Evolutionary conservation across 2,888 invertebrate genomes (phyloP), one percentile per base, ranked within the genome.

Genomic region (Resseliella maxima): DNA sequence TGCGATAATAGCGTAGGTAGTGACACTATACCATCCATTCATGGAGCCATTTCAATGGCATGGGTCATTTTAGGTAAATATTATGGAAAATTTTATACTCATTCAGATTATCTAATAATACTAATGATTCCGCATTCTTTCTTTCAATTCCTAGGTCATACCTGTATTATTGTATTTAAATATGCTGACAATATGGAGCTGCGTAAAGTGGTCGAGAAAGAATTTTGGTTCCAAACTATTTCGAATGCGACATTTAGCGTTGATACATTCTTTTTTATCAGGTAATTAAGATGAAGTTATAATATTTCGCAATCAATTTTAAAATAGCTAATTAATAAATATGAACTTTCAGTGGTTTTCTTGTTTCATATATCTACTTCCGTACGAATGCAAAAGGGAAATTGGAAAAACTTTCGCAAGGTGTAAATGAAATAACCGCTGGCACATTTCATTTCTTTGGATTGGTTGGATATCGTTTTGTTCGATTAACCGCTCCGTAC

Each of bases 311-410:
- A 12, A 59, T 10, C 18, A 18, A 1, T 21, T 21, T 81, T 36
- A n/a, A 81, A 81, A 10, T 81, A 18, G 21, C 21, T 5, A 64
- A 31, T 64, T 3, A 8, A 64, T 27, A 36, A 36, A 85, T 27
- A 24, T 8, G 3, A 1, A 46, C 36, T 59, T 59, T n/a, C 27
- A 96, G 96, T 88, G 96, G 96, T 12, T 93, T 96, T 89, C 92
- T 97, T 88, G 96, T 96, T 8, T 94, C 96, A n/a, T 97, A 95
- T 90, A 92, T 97, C 85, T 97, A 96, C 91, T 96, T 96, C 92
- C 93, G 96, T 46, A 95, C 95, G 0, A 94, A 94, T 89, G 94
- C 94, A 21, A 95, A 95, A 89, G 95, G 95, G 86, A 95, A 94
- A 89, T 91, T 96, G 87, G 95, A 95, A 88, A 91, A 92, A 87